These are phyloP conservation scores for Chrysolina haemoptera DNA, from an alignment of 2,888 invertebrate genomes.

Conservation along the genomic window DNA sequence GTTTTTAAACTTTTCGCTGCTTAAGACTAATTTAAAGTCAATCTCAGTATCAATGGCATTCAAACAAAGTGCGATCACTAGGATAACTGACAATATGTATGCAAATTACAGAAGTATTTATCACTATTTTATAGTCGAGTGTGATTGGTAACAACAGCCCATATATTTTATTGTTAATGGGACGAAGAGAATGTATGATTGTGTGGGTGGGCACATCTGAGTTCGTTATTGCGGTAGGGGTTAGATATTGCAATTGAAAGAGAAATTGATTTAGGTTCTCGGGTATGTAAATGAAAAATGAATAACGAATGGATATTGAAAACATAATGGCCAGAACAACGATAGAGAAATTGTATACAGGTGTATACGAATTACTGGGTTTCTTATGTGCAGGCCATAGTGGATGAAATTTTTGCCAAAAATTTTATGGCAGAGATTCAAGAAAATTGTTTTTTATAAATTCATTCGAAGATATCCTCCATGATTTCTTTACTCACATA, in stretches of 20 bases:
- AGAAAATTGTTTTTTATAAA: too few relatives aligned
- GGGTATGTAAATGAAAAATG: not conserved
- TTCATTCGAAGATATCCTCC: too few relatives aligned
- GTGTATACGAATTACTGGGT: too few relatives aligned
- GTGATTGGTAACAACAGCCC: slow-evolving; percentile 53
- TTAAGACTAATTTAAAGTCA: slow-evolving; percentile 60
- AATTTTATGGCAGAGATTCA: too few relatives aligned
- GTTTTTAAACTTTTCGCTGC: slow-evolving; percentile 31
- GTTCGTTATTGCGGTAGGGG: slow-evolving; percentile 24
- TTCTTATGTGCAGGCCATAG: too few relatives aligned
- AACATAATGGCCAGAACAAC: too few relatives aligned
- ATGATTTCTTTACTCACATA: too few relatives aligned
- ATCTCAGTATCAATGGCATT: slow-evolving; percentile 59
- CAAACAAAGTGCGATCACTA: slow-evolving; percentile 59
- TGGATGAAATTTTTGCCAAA: too few relatives aligned
- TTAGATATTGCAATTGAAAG: slow-evolving; percentile 15
- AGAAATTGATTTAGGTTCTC: not conserved
- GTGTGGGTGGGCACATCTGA: slow-evolving; percentile 35
- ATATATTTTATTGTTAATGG: slow-evolving; percentile 47
- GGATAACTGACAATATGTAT: slow-evolving; percentile 63
- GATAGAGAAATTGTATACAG: too few relatives aligned
- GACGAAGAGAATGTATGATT: slow-evolving; percentile 39
- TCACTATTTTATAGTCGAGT: slow-evolving; percentile 58
- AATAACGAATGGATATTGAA: too few relatives aligned
- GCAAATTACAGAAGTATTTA: slow-evolving; percentile 62